Conservation (phyloP, 2,113 vertebrate genomes). For the Dasypus novemcinctus region DNA sequence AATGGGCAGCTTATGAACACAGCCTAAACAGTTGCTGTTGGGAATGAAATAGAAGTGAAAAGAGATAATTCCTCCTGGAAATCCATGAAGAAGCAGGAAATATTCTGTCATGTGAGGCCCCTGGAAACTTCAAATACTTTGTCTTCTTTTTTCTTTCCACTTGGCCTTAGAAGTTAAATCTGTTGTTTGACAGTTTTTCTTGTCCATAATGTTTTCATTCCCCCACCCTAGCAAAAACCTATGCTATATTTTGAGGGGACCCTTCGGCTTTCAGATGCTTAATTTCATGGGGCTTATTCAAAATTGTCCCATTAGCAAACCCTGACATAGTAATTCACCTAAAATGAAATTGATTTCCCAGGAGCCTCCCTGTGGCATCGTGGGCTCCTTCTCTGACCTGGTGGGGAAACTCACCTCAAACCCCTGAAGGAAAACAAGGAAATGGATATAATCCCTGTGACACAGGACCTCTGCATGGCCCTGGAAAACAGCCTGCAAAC, state of each 20-base stretch:
- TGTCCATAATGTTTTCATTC: constrained; percentile 40
- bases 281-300: constrained; percentile 21
- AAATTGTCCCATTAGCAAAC: not conserved
- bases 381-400: not conserved
- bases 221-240: constrained; percentile 22
- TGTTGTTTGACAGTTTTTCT: not conserved
- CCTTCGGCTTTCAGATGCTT: not conserved
- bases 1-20: constrained; percentile 37
- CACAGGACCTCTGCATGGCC: constrained; percentile 26
- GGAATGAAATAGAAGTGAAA: constrained; percentile 44
- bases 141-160: constrained; percentile 55
- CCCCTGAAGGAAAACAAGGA: not conserved
- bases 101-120: not conserved
- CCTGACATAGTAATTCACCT: constrained; percentile 35
- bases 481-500: constrained; percentile 56
- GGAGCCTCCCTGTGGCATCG: not conserved
- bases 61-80: constrained; percentile 53
- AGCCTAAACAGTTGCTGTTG: constrained; percentile 22
- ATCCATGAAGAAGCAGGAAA: constrained; percentile 45
- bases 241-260: not conserved
- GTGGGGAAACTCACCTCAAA: not conserved
- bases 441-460: constrained; percentile 31
- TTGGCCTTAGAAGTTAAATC: constrained; percentile 57
- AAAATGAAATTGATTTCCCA: not conserved
- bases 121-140: not conserved